Evolutionary conservation across 2,797 vertebrate genomes (phyloP), one percentile per base, ranked within the genome.

Genomic region (Hyperoplus lanceolatus): DNA sequence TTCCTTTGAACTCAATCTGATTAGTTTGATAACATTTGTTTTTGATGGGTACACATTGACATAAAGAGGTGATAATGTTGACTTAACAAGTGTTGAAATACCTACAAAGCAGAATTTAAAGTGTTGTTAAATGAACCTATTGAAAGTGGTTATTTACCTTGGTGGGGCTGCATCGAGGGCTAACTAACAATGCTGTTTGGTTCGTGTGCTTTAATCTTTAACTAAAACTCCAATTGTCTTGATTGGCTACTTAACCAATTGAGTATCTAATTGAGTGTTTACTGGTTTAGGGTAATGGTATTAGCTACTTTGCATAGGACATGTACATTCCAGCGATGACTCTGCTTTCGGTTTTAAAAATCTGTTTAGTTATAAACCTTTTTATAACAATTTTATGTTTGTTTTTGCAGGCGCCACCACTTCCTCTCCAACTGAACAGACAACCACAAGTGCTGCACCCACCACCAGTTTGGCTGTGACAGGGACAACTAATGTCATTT

Each of bases 341-440:
- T 50, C 42, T 73, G 57, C 6, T 55, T 43, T 18, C 36, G 43
- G 48, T 48, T 45, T 10, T 12, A 57, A 63, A 53, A 5, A 16
- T 46, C 2, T 29, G 9, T 29, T 60, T 36, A 53, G 11, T 49
- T 42, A 21, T 63, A 18, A 54, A 21, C 10, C 4, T 46, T 29
- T 29, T 29, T 29, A 29, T 29, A 29, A 29, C 29, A 29, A 29
- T 29, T 29, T 29, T 29, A 3, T 51, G 42, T 77, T 75, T 77
- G 8, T 62, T 78, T 66, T 54, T 85, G 54, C 70, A 92, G 84
- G 0, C 4, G 1, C 0, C 3, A 1, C 0, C 21, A 7, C 8
- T 61, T 57, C 60, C 18, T 8, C 72, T 39, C 0, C 1, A 70
- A 0, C 10, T 13, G 9, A 0, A 38, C 6, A 1, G 5, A 8